Conservation (phyloP, 2,113 vertebrate species). For the Fregetta grallaria region DNA sequence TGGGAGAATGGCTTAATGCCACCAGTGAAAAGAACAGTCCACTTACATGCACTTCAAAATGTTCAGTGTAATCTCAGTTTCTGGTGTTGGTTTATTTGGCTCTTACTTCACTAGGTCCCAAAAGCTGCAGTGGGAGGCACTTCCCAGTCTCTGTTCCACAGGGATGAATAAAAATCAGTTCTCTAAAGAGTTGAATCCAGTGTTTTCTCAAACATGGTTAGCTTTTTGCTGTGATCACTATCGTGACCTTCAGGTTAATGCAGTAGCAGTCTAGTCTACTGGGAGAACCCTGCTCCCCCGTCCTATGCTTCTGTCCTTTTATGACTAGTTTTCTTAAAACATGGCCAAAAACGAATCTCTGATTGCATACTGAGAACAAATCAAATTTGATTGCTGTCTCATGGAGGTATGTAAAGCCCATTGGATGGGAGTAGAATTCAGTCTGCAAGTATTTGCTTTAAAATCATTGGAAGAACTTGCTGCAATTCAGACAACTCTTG, state of each 20-base stretch:
- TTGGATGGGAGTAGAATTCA: constrained; percentile 25
- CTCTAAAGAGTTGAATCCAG: background rate
- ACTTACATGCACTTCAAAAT: background rate
- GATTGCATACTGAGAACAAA: background rate
- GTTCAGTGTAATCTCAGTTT: background rate
- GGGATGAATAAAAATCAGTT: background rate
- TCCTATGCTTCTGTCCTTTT: background rate
- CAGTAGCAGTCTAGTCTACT: background rate
- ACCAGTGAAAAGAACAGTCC: background rate
- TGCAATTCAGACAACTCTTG: background rate
- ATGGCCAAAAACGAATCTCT: background rate
- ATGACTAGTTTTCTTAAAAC: background rate
- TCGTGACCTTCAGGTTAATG: background rate
- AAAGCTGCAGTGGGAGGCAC: background rate
- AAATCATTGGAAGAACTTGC: constrained; percentile 31
- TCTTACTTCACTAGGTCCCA: background rate
- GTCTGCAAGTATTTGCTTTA: constrained; percentile 36
- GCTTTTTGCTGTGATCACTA: background rate
- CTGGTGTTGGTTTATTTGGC: background rate
- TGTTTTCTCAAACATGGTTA: background rate
- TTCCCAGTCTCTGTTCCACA: background rate
- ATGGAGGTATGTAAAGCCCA: constrained; percentile 28
- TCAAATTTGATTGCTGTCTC: constrained; percentile 45
- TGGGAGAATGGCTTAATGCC: background rate
- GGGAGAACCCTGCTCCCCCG: background rate